Conservation (phyloP, 2,888 invertebrate species). For the Nyleta sp. region DNA sequence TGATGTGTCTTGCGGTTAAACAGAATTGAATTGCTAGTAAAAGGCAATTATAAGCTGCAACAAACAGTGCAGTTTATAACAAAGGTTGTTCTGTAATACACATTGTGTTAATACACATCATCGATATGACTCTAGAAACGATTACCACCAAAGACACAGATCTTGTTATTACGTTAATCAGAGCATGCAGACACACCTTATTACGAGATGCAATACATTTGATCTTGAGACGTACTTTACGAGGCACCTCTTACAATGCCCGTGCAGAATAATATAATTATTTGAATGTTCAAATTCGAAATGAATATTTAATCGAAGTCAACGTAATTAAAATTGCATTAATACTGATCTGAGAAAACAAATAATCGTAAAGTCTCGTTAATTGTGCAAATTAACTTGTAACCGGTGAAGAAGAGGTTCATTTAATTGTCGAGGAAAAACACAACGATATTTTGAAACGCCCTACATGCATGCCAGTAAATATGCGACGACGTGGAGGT, state of each 20-base stretch:
- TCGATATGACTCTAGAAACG: constrained; percentile 53
- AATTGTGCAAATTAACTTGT: background rate
- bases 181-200: constrained; percentile 64
- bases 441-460: constrained; percentile 28
- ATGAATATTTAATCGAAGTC: background rate
- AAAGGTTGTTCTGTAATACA: constrained; percentile 33
- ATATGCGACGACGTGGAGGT: constrained; percentile 53
- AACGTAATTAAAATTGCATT: too few relatives aligned
- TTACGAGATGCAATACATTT: constrained; percentile 36
- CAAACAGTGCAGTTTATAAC: constrained; percentile 46
- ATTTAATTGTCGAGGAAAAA: constrained; percentile 21
- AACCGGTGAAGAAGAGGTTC: background rate
- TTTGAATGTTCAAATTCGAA: background rate
- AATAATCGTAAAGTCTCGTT: background rate
- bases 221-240: constrained; percentile 36
- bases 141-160: constrained; percentile 48
- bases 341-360: too few relatives aligned
- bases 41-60: constrained; percentile 34
- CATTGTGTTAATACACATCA: constrained; percentile 50
- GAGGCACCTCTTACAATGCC: constrained; percentile 1
- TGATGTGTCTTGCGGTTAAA: constrained; percentile 31
- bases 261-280: too few relatives aligned
- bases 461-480: constrained; percentile 38
- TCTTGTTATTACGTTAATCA: constrained; percentile 61
- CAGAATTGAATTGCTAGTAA: constrained; percentile 15